These are phyloP conservation scores for Pomatostomus ruficeps DNA, from an alignment of 2,113 vertebrate species.

Conservation along the genomic window DNA sequence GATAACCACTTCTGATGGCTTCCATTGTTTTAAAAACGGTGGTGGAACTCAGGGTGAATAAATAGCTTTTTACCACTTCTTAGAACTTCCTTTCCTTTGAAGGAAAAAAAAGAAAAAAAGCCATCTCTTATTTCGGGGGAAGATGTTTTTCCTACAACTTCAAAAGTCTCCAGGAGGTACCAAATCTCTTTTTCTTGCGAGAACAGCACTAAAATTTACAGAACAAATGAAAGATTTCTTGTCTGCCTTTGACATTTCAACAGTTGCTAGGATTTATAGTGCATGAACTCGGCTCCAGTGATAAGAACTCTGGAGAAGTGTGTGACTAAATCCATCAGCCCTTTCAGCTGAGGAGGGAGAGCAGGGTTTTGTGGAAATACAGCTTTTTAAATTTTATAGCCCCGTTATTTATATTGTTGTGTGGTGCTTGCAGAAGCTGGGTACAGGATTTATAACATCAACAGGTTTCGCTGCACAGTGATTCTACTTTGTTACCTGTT, in stretches of 20 bases:
- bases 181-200: background rate
- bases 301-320: background rate
- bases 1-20: background rate
- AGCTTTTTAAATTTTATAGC: background rate
- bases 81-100: background rate
- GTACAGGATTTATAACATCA: background rate
- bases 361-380: background rate
- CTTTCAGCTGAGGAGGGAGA: background rate
- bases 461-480: background rate
- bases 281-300: background rate
- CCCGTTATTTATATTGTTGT: background rate
- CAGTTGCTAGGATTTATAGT: background rate
- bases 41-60: background rate
- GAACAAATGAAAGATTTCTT: constrained; percentile 28
- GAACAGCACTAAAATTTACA: background rate
- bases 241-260: constrained; percentile 2
- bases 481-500: constrained; percentile 7
- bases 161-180: background rate
- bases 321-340: background rate
- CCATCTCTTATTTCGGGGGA: background rate
- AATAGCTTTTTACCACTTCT: background rate
- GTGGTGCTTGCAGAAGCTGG: background rate
- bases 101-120: background rate
- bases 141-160: background rate
- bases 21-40: background rate